phyloP scores from a whole-genome alignment of 1,140 invertebrate genomes.

The Dreissena polymorpha region DNA sequence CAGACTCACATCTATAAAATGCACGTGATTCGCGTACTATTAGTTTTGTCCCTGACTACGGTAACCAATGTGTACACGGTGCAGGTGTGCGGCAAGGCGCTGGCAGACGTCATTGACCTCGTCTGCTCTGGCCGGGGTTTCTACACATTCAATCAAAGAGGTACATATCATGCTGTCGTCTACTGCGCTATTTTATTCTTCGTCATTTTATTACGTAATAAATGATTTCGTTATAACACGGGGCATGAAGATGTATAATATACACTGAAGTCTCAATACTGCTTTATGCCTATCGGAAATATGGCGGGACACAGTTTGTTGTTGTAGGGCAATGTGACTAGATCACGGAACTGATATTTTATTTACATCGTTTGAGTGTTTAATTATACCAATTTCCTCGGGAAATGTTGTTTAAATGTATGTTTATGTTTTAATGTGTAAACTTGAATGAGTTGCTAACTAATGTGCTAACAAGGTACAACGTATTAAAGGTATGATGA shows the following conservation, averaged over 20 bases:
- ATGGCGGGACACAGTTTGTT: neutral
- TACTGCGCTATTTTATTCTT: neutral
- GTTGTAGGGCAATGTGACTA: neutral
- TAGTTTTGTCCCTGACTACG: constrained; percentile 9
- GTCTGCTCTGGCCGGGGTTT: constrained; percentile 35
- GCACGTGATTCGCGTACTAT: neutral
- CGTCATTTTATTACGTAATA: neutral
- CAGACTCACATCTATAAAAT: constrained; percentile 19
- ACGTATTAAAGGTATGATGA: no score
- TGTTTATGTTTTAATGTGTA: no score
- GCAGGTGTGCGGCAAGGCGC: constrained; percentile 5
- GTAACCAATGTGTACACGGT: neutral
- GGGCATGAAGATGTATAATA: neutral
- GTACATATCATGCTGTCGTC: neutral
- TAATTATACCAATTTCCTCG: no score
- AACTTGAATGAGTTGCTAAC: no score
- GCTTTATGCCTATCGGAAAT: neutral
- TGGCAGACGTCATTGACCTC: constrained; percentile 32
- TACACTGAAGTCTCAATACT: neutral
- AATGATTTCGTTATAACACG: neutral
- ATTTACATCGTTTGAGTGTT: no score
- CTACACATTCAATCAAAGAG: constrained; percentile 17
- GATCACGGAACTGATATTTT: neutral
- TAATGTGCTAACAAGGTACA: no score
- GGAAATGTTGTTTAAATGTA: no score